Evolutionary conservation across 2,797 vertebrate genomes (phyloP).

Genomic region (Crocodylus rhombifer): DNA sequence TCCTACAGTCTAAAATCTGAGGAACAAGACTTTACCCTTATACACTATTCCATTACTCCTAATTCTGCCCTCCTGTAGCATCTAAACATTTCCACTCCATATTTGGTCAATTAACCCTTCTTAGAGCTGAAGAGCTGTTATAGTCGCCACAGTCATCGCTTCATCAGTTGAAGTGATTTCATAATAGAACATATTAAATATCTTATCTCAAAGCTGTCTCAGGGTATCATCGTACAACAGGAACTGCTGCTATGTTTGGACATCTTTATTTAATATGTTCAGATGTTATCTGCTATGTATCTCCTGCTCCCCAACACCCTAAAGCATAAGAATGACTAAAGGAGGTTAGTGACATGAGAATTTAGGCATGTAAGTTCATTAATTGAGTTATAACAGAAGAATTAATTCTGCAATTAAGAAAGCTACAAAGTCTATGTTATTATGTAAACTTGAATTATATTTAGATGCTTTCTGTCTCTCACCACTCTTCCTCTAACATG

Average conservation of each 20-base stretch:
- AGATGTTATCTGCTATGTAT: conserved; percentile 67
- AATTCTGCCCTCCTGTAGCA: background rate
- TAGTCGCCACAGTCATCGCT: conserved; percentile 39
- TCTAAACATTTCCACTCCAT: background rate
- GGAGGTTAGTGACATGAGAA: background rate
- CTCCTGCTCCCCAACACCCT: conserved; percentile 33
- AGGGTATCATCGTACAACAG: conserved; percentile 71
- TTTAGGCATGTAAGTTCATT: background rate
- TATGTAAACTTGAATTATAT: background rate
- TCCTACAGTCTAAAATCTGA: background rate
- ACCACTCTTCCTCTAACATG: background rate
- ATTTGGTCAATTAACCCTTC: conserved; percentile 55
- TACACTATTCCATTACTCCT: background rate
- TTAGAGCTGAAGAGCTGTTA: background rate
- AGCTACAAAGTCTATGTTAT: background rate
- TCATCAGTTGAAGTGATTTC: conserved; percentile 70
- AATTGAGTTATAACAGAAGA: background rate
- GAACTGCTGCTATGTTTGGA: conserved; percentile 70
- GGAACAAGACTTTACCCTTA: background rate
- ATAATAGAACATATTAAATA: conserved; percentile 73
- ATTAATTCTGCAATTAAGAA: background rate
- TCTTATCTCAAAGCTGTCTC: conserved; percentile 68
- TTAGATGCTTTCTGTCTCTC: background rate
- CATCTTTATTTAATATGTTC: conserved; percentile 72
- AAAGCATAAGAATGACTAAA: background rate